Evolutionary conservation across 2,888 invertebrate species (phyloP), one percentile per base, ranked within the genome.

Genomic region (Cephus rjabovi): DNA sequence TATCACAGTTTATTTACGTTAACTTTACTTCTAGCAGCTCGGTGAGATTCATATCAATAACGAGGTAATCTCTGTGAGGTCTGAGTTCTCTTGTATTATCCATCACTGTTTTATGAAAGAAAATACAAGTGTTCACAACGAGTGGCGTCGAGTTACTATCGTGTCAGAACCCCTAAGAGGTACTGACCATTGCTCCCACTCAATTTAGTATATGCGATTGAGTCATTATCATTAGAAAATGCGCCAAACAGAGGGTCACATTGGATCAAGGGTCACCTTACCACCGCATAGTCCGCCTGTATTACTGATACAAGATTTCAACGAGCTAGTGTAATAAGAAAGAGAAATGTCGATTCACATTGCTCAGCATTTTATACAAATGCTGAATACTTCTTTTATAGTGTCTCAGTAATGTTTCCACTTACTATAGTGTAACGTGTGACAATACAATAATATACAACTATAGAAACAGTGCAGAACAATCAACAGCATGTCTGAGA

Each of bases 21-120:
- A 79, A 83, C 83, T 85, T 87, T 87, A 88, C 88, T 86, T 88
- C 86, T 79, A 79, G 82, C 79, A 82, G 79, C 70, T 85, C 84
- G 70, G 82, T 75, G 76, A 83, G 78, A 81, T 81, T 87, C 86
- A 88, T 87, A 76, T 88, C 87, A 84, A 88, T 87, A 78, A 87
- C 83, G 78, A 87, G 76, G 78, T 86, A 86, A 82, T 87, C 86
- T 79, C 79, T 83, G 78, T 80, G 75, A 34, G 81, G 80, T 74
- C 70, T 79, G 69, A 82, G 75, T 71, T 76, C 69, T 30, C 75
- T 75, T 73, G 77, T 79, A 12, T 79, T 79, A 33, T 35, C 73
- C 80, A 81, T 79, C 75, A 76, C 79, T 33, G 35, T 35, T 74
- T 56, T 56, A 56, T 23, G 23, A 56, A 23, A 56, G 1, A 56